A percentile compares a stretch with the other conserved stretches of the same genome.
Evolutionary conservation across 2,113 vertebrate genomes (phyloP).

Genomic region (Plotosus lineatus): DNA sequence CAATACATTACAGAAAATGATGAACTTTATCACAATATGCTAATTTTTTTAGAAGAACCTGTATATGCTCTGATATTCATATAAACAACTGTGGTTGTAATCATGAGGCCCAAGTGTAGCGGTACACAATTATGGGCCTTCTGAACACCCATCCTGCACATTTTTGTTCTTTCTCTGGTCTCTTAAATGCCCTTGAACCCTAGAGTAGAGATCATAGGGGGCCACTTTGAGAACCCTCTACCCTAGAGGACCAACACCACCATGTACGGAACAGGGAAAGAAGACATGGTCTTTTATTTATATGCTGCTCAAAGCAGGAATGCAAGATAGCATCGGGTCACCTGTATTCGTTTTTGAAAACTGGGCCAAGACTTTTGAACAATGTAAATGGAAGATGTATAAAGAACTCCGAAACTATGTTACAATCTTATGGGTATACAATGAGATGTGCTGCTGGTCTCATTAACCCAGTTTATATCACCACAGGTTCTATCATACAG

Average conservation of each 20-base stretch:
- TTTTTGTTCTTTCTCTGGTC: too few species aligned
- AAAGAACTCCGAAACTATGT: background rate
- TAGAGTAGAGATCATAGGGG: too few species aligned
- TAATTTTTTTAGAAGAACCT: too few species aligned
- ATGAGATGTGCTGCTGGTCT: background rate
- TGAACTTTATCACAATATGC: too few species aligned
- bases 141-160: too few species aligned
- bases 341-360: conserved; percentile 4
- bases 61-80: too few species aligned
- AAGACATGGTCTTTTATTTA: background rate
- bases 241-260: background rate
- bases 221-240: too few species aligned
- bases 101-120: too few species aligned
- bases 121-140: too few species aligned
- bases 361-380: background rate
- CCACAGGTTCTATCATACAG: background rate
- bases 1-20: too few species aligned
- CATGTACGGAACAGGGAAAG: background rate
- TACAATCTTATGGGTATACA: background rate
- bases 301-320: background rate
- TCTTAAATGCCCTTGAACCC: too few species aligned
- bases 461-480: background rate
- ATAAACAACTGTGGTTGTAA: background rate
- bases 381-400: background rate
- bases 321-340: background rate